Base-by-base conservation (phyloP, 2,888 invertebrate genomes). In the Heliconius erato region DNA sequence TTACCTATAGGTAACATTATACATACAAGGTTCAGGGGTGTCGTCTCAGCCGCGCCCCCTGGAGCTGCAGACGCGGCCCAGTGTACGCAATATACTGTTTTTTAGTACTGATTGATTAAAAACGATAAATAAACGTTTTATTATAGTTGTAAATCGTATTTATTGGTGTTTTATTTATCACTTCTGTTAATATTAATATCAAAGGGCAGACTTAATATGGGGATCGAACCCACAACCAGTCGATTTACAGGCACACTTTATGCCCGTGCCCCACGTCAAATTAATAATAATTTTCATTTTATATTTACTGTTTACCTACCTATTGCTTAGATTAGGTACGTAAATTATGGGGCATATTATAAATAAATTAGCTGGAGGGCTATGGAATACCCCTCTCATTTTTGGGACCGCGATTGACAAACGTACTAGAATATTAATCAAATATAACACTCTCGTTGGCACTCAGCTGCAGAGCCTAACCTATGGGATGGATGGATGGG, bases 41-140 rank as follows among this genome's bases (percentile, higher is more conserved):
- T 4, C 87, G 89, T 23, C 91, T 23, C 76, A 76, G 59, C 28
- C 54, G 49, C 28, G 93, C 0, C 90, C 93, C 0, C 84, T 94
- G 1, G 92, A 94, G 16, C 88, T 93, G 63, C 90, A 94, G 0
- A 89, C 93, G 0, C 90, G 91, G 0, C 94, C 93, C 49, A 94
- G 94, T 80, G 93, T 93, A 26, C 87, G 94, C 19, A 94, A 95
- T 79, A 94, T 95, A 69, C 87, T 95, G 68, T 95, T 94, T 87
- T 95, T 95, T 74, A 93, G 94, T 28, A 90, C 92, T 40, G 92
- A 91, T 79, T 92, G 65, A 65, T 49, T 49, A 74, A 16, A n/a
- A 19, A 49, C 49, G 16, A 49, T 49, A 5, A 44, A 28, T 44
- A 32, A 32, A 65, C 3, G 11, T 80, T 44, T 23, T 16, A 67